Percentiles rank a stretch among this genome's conserved stretches.
Conservation (phyloP, 1,140 invertebrate species). For the Ptiloglossa arizonensis region DNA sequence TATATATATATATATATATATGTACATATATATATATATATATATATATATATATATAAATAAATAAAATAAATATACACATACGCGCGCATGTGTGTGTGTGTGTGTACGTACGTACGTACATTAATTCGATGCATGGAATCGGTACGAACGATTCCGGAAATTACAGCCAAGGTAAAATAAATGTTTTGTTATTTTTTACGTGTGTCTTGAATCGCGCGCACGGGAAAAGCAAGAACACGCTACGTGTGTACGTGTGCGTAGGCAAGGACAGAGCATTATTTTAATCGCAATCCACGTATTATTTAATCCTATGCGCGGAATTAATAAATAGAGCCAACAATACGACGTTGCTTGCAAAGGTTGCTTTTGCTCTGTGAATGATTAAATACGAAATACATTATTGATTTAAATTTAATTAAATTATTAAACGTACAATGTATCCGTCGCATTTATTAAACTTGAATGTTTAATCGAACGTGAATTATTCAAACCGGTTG, state of each 20-base stretch:
- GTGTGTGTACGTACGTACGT: too few relatives aligned
- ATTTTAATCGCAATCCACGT: conserved; percentile 44
- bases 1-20: too few relatives aligned
- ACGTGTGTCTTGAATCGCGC: conserved; percentile 14
- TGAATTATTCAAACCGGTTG: neutral
- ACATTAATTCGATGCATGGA: neutral
- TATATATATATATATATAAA: too few relatives aligned
- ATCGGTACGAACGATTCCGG: neutral
- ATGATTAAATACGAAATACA: conserved; percentile 4
- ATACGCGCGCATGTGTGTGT: neutral
- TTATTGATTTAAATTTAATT: conserved; percentile 6
- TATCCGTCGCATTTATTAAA: neutral
- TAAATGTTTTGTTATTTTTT: conserved; percentile 47
- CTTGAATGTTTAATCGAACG: neutral
- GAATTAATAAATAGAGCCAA: conserved; percentile 32
- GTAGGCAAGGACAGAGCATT: conserved; percentile 29
- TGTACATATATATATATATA: too few relatives aligned
- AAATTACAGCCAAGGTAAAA: conserved; percentile 40
- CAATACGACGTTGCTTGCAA: neutral
- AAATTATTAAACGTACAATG: conserved; percentile 12
- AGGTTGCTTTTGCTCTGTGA: neutral
- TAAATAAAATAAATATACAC: too few relatives aligned
- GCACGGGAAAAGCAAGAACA: conserved; percentile 1
- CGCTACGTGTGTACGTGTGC: neutral
- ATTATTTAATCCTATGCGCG: conserved; percentile 38